Percentiles rank a stretch among this genome's conserved stretches.
These are phyloP conservation scores for Apamea monoglypha DNA, from an alignment of 2,888 invertebrate genomes.

Conservation along the genomic window DNA sequence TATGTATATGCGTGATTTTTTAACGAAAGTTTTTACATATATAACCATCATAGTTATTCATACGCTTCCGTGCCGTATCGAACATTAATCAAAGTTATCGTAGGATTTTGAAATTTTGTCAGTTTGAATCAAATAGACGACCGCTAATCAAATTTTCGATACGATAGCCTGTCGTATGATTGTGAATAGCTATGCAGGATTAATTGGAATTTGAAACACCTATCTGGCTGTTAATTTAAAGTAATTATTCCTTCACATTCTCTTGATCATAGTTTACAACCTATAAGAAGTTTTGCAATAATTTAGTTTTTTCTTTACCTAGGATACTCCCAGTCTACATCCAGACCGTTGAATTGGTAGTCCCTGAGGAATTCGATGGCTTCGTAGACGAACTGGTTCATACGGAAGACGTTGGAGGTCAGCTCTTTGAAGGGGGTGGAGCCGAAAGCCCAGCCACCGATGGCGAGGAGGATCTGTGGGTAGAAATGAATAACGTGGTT, in stretches of 20 bases:
- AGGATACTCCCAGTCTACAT: conserved; percentile 98
- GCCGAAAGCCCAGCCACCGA: conserved; percentile 99
- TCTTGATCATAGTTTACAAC: not conserved
- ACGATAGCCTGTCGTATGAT: too few relatives aligned
- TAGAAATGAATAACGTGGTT: too few relatives aligned
- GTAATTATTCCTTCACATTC: not conserved
- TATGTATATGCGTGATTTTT: not conserved
- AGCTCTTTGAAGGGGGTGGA: conserved; percentile 98
- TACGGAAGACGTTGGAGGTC: conserved; percentile 97
- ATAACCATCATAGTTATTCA: too few relatives aligned
- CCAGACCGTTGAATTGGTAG: conserved; percentile 97
- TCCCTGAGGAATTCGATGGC: conserved; percentile 97
- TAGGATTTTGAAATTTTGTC: too few relatives aligned
- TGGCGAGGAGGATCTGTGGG: conserved; percentile 93
- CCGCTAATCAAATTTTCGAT: too few relatives aligned
- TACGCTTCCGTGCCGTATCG: too few relatives aligned
- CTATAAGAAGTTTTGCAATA: not conserved
- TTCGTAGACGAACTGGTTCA: conserved; percentile 98
- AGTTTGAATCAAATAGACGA: too few relatives aligned
- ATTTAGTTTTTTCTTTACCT: conserved; percentile 83
- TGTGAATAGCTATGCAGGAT: too few relatives aligned
- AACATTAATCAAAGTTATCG: too few relatives aligned
- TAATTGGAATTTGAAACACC: not conserved
- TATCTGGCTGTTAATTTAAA: not conserved
- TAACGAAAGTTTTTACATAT: not conserved